These are phyloP conservation scores for Hanleya hanleyi DNA, from an alignment of 2,888 invertebrate genomes.

Conservation along the genomic window DNA sequence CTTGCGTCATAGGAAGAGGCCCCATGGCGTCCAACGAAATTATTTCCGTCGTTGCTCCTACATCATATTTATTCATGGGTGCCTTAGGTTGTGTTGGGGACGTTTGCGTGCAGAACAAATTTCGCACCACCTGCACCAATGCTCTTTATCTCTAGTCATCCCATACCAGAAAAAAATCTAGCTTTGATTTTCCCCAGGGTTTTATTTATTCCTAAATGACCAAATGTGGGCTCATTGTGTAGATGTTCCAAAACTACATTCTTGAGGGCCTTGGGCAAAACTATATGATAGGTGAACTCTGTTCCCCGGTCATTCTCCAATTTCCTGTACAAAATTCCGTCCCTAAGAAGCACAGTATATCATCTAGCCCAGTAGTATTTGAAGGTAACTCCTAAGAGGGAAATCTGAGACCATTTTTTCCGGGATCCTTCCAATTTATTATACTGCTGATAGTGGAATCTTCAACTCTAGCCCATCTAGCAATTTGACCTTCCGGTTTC, in stretches of 20 bases:
- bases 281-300: background rate
- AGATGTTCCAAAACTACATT: background rate
- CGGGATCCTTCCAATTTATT: no score
- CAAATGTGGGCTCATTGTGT: constrained; percentile 15
- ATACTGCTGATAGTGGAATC: no score
- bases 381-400: no score
- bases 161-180: constrained; percentile 17
- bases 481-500: constrained; percentile 31
- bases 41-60: constrained; percentile 27
- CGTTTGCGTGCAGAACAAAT: constrained; percentile 21
- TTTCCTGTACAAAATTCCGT: no score
- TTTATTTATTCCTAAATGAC: constrained; percentile 22
- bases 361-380: no score
- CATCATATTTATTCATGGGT: constrained; percentile 19
- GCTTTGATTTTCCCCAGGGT: background rate
- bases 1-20: constrained; percentile 15
- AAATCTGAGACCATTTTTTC: no score
- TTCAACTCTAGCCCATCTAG: no score
- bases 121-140: constrained; percentile 28
- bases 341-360: no score
- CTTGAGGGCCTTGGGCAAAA: background rate
- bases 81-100: constrained; percentile 18
- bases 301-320: background rate
- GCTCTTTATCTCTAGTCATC: constrained; percentile 16
- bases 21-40: constrained; percentile 6